Evolutionary conservation across 2,797 vertebrate genomes (phyloP).

Genomic region (Acipenser oxyrinchus): DNA sequence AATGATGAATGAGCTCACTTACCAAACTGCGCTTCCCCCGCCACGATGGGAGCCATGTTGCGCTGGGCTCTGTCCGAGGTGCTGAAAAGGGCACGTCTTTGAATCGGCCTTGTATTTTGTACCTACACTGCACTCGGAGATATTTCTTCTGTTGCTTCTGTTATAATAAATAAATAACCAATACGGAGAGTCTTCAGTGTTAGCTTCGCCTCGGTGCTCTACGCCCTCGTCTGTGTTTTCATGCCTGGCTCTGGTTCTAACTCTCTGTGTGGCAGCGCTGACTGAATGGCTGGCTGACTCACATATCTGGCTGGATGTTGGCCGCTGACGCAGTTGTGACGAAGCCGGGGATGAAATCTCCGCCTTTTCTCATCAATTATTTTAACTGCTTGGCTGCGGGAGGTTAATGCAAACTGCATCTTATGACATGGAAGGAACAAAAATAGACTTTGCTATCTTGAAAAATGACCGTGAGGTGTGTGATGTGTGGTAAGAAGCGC

Average conservation of each 20-base stretch:
- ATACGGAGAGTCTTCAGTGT: too few species aligned
- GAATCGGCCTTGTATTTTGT: too few species aligned
- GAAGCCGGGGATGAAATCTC: slow-evolving; percentile 73
- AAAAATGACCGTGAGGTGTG: too few species aligned
- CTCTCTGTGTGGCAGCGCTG: background rate
- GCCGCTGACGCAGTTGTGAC: slow-evolving; percentile 90
- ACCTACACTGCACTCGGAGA: too few species aligned
- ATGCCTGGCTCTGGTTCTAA: background rate
- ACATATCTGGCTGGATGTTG: slow-evolving; percentile 20
- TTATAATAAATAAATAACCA: too few species aligned
- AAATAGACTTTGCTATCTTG: too few species aligned
- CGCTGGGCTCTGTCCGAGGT: slow-evolving; percentile 61
- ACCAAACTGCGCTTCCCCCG: slow-evolving; percentile 75
- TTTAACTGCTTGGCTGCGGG: slow-evolving; percentile 52
- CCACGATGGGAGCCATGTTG: slow-evolving; percentile 79
- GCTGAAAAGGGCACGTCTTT: slow-evolving; percentile 48
- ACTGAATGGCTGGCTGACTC: background rate
- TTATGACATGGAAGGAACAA: background rate
- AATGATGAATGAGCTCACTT: slow-evolving; percentile 38
- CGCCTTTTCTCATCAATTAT: slow-evolving; percentile 58
- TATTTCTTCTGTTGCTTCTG: too few species aligned
- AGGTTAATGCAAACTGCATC: slow-evolving; percentile 31
- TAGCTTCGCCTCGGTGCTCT: slow-evolving; percentile 14
- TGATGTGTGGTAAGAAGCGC: too few species aligned
- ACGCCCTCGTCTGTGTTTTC: slow-evolving; percentile 4